phyloP scores from a whole-genome alignment of 2,888 invertebrate genomes.

The Baronia brevicornis region DNA sequence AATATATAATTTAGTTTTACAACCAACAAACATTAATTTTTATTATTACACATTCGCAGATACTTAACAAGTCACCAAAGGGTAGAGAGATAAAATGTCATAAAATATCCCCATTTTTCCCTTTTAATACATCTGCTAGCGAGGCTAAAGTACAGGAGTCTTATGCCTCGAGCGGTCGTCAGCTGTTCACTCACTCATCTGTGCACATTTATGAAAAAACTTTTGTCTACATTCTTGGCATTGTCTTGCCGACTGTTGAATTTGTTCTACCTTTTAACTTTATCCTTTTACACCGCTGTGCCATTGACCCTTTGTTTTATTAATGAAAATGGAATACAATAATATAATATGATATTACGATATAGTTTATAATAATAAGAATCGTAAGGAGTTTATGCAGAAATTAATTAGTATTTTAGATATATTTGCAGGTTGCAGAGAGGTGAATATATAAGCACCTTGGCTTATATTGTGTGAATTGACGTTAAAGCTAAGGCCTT shows the following conservation, averaged over 20 bases:
- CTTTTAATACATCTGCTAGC: conserved; percentile 67
- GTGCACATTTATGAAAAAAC: conserved; percentile 72
- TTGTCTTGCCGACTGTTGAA: conserved; percentile 48
- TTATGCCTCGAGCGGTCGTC: conserved; percentile 59
- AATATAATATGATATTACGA: too few relatives aligned
- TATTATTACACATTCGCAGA: too few relatives aligned
- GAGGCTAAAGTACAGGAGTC: conserved; percentile 47
- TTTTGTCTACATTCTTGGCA: conserved; percentile 59
- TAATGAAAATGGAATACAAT: conserved; percentile 8
- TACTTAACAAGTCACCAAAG: conserved; percentile 47
- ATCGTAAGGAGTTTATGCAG: too few relatives aligned
- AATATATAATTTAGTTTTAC: too few relatives aligned
- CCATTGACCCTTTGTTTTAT: conserved; percentile 9
- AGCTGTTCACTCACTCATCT: conserved; percentile 55
- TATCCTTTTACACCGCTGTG: conserved; percentile 17
- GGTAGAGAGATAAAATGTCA: conserved; percentile 56
- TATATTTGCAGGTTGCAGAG: too few relatives aligned
- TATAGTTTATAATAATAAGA: too few relatives aligned
- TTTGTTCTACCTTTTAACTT: conserved; percentile 35
- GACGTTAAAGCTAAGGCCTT: too few relatives aligned
- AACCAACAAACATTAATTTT: too few relatives aligned
- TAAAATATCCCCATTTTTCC: conserved; percentile 57
- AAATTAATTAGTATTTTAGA: too few relatives aligned
- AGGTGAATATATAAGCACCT: too few relatives aligned
- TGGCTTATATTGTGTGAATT: too few relatives aligned